Evolutionary conservation across 2,888 invertebrate genomes (phyloP).

Genomic region (Xestia xanthographa): DNA sequence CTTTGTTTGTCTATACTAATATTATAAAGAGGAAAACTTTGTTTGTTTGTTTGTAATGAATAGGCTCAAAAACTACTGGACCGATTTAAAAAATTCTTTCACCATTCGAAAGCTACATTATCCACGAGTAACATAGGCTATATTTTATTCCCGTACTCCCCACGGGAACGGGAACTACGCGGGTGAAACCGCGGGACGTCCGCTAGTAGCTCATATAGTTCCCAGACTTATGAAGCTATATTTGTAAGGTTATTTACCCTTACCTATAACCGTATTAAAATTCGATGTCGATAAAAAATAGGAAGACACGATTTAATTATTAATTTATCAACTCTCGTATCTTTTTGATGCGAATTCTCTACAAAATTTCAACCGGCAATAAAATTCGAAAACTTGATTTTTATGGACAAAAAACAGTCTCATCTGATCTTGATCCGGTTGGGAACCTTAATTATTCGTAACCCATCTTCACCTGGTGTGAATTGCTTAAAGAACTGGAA

Average conservation of each 20-base stretch:
- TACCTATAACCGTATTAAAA: not conserved
- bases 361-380: not conserved
- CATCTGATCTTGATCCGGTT: slow-evolving; percentile 25
- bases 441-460: not conserved
- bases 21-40: no score
- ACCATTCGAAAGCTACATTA: no score
- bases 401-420: not conserved
- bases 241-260: slow-evolving; percentile 3
- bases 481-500: not conserved
- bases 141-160: no score
- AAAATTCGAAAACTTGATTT: not conserved
- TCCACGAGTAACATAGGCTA: no score
- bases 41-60: no score
- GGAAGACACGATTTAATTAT: not conserved
- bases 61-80: no score
- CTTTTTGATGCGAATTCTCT: not conserved
- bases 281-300: not conserved
- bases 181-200: no score
- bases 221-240: not conserved
- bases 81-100: no score
- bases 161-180: no score
- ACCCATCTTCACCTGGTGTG: not conserved
- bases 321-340: not conserved
- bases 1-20: no score
- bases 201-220: not conserved